phyloP scores from a whole-genome alignment of 2,797 vertebrate genomes.

The Aphelocoma californica region DNA sequence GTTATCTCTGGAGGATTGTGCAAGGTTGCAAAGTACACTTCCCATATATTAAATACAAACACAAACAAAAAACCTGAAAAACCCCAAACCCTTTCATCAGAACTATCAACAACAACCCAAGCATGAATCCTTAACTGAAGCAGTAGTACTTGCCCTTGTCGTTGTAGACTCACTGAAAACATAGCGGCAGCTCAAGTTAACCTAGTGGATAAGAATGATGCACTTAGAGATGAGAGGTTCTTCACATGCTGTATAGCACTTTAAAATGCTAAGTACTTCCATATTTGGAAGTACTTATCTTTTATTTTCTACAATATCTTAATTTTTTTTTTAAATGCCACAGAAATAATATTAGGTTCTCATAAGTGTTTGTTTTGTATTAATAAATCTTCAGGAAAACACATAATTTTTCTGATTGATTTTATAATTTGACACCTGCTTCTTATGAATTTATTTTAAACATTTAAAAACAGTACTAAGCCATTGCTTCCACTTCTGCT shows the following conservation, averaged over 20 bases:
- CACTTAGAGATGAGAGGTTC: conserved; percentile 34
- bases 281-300: conserved; percentile 6
- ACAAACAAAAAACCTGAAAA: not conserved
- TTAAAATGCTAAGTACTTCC: conserved; percentile 22
- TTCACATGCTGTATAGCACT: conserved; percentile 3
- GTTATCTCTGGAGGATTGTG: not conserved
- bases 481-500: not conserved
- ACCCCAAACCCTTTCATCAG: not conserved
- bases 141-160: not conserved
- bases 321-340: not conserved
- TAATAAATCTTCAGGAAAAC: conserved; percentile 26
- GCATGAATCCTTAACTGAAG: not conserved
- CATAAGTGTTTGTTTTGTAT: conserved; percentile 27
- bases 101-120: not conserved
- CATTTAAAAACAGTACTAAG: not conserved
- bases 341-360: not conserved
- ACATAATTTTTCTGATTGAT: not conserved
- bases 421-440: conserved; percentile 29
- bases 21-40: not conserved
- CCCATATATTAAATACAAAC: not conserved
- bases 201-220: not conserved
- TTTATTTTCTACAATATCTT: conserved; percentile 5
- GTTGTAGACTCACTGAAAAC: not conserved
- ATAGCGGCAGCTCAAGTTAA: not conserved
- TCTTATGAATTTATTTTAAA: not conserved